These are phyloP conservation scores for Pseudochirops cupreus DNA, from an alignment of 2,797 vertebrate species.

Conservation along the genomic window DNA sequence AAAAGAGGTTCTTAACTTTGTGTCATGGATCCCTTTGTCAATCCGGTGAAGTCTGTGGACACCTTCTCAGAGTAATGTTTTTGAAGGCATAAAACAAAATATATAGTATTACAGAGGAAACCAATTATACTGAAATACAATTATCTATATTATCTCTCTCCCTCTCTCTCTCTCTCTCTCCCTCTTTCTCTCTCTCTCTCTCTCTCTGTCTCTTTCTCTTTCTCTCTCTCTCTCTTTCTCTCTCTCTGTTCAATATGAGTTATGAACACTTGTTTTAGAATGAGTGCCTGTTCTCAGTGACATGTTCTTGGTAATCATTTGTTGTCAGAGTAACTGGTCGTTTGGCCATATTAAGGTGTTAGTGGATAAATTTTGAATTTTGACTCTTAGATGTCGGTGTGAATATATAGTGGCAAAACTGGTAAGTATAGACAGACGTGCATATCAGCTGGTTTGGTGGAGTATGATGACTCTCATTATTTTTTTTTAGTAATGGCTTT, in stretches of 20 bases:
- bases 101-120: background rate
- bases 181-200: background rate
- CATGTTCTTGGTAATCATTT: background rate
- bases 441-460: background rate
- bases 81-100: background rate
- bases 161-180: background rate
- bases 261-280: background rate
- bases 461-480: background rate
- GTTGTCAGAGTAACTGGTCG: background rate
- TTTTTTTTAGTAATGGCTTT: background rate
- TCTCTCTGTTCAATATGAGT: background rate
- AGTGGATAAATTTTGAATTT: background rate
- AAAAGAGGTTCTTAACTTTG: background rate
- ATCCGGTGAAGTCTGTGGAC: background rate
- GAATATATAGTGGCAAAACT: background rate
- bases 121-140: background rate
- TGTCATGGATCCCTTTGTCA: background rate
- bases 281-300: background rate
- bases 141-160: background rate
- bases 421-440: background rate
- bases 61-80: background rate
- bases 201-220: no score
- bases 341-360: background rate
- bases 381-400: background rate
- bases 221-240: no score